These are phyloP conservation scores for Clamator glandarius DNA, from an alignment of 2,797 vertebrate genomes.

Conservation along the genomic window DNA sequence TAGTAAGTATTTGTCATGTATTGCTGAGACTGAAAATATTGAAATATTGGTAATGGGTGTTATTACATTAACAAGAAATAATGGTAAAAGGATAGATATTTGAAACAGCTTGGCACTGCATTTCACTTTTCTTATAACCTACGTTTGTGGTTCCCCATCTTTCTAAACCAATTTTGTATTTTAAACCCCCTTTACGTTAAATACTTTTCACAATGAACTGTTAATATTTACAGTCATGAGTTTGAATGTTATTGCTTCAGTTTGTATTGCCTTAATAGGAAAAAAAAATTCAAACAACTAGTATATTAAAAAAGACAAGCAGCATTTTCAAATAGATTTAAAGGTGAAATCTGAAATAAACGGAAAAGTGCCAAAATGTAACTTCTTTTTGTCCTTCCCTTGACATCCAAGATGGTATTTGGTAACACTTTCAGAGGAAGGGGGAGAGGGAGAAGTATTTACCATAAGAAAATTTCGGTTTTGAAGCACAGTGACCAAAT, in stretches of 20 bases:
- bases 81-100: neutral
- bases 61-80: neutral
- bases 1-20: neutral
- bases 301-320: neutral
- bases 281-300: fast-evolving
- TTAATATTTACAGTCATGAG: neutral
- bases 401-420: neutral
- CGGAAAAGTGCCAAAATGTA: neutral
- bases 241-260: neutral
- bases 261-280: neutral
- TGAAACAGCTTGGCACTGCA: neutral
- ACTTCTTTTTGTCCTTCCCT: neutral
- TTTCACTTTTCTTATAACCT: neutral
- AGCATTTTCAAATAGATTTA: neutral
- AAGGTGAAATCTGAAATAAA: neutral
- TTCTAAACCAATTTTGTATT: neutral
- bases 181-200: neutral
- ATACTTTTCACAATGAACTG: neutral
- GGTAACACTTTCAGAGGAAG: neutral
- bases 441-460: fast-evolving
- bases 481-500: neutral
- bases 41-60: neutral
- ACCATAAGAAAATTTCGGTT: neutral
- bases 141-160: neutral
- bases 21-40: neutral